phyloP scores from a whole-genome alignment of 92 coral and sea anemone genomes.

The Zoanthus sociatus region DNA sequence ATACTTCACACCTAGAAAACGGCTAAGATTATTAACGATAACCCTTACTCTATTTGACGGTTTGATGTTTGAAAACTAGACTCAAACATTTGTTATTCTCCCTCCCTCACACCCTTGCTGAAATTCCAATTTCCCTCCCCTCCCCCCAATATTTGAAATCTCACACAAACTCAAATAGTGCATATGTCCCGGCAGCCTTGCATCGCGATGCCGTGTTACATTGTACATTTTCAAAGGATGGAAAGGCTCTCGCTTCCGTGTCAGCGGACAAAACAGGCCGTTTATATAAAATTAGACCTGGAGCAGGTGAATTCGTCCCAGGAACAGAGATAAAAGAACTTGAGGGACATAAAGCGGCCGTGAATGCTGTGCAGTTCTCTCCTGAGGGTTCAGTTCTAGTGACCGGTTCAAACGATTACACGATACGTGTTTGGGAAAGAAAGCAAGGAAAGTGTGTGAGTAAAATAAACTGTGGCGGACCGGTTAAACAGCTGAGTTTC shows the following conservation, averaged over 20 bases:
- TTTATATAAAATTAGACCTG: conserved; percentile 81
- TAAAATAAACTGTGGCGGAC: conserved; percentile 49
- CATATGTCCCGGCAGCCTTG: conserved; percentile 57
- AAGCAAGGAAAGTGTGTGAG: conserved; percentile 69
- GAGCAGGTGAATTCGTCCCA: conserved; percentile 91
- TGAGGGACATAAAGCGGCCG: conserved; percentile 68
- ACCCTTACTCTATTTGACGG: too few species aligned
- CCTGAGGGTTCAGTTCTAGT: conserved; percentile 64
- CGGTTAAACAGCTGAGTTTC: conserved; percentile 70
- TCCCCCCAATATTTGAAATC: background rate
- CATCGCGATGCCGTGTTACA: conserved; percentile 86
- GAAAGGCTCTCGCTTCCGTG: conserved; percentile 83
- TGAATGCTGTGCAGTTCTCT: conserved; percentile 82
- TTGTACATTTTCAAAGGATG: conserved; percentile 87
- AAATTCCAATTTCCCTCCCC: background rate
- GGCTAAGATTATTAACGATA: too few species aligned
- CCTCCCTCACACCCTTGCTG: too few species aligned
- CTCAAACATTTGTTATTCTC: too few species aligned
- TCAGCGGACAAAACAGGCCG: conserved; percentile 89
- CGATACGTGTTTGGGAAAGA: conserved; percentile 84
- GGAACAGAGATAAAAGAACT: conserved; percentile 78
- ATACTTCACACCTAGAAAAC: too few species aligned
- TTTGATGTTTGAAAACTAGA: too few species aligned
- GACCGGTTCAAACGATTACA: conserved; percentile 87
- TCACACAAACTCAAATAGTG: too few species aligned